phyloP scores from a whole-genome alignment of 2,113 vertebrate genomes.

The Amazona guildingii region DNA sequence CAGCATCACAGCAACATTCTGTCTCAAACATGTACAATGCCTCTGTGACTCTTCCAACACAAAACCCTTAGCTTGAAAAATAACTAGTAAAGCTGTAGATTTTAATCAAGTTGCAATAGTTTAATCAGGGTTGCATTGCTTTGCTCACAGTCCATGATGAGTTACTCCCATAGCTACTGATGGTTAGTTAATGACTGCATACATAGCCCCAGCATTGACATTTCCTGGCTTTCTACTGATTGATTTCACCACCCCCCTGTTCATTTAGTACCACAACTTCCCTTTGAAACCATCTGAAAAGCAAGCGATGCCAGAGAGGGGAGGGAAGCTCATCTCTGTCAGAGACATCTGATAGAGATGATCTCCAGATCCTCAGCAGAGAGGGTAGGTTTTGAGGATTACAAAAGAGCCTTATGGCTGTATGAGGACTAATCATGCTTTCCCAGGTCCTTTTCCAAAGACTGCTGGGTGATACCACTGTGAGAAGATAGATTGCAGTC shows the following conservation, averaged over 20 bases:
- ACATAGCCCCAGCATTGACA: accelerated
- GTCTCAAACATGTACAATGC: background rate
- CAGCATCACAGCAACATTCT: background rate
- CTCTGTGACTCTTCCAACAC: background rate
- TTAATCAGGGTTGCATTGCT: background rate
- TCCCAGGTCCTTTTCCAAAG: background rate
- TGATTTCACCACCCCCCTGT: background rate
- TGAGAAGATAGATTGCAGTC: background rate
- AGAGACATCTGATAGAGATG: background rate
- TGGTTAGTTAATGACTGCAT: background rate
- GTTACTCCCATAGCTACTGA: background rate
- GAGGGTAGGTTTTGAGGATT: background rate
- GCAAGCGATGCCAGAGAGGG: accelerated
- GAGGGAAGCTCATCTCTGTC: background rate
- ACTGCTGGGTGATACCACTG: background rate
- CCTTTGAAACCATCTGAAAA: background rate
- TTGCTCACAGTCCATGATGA: background rate
- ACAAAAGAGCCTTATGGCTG: background rate
- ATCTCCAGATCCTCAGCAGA: background rate
- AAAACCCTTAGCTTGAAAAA: background rate
- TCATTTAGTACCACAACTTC: background rate
- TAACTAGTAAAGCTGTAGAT: background rate
- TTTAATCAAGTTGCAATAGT: background rate
- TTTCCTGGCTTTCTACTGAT: background rate
- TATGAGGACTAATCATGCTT: background rate